phyloP scores from a whole-genome alignment of 2,797 vertebrate genomes.

The Microctenopoma steveboyesi region DNA sequence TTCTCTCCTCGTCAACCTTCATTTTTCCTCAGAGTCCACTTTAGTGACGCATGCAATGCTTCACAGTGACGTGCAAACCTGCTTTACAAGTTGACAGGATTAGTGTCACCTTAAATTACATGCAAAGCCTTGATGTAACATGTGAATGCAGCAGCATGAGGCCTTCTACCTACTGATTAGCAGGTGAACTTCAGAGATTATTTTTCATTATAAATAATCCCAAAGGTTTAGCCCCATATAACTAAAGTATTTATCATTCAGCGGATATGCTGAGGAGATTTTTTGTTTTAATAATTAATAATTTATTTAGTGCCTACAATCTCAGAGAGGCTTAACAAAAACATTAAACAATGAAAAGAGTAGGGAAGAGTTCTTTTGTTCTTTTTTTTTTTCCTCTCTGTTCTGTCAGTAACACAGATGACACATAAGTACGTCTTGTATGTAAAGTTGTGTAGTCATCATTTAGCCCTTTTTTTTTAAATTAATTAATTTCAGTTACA shows the following conservation, averaged over 20 bases:
- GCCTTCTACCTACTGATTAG: constrained; percentile 20
- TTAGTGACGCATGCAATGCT: constrained; percentile 46
- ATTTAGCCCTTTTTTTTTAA: too few species aligned
- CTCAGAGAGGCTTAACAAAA: too few species aligned
- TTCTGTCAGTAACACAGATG: too few species aligned
- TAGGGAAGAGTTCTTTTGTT: too few species aligned
- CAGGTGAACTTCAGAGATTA: constrained; percentile 33
- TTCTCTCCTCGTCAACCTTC: constrained; percentile 25
- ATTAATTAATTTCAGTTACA: too few species aligned
- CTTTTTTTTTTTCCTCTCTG: too few species aligned
- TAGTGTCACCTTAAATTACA: constrained; percentile 66
- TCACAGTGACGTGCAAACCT: constrained; percentile 30
- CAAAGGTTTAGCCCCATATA: neutral
- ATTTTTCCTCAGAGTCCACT: constrained; percentile 23
- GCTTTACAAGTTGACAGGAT: constrained; percentile 54
- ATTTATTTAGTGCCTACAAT: too few species aligned
- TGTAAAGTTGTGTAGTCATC: too few species aligned
- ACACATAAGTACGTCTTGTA: too few species aligned
- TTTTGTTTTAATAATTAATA: too few species aligned
- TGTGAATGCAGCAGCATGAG: constrained; percentile 35
- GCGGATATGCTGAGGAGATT: neutral
- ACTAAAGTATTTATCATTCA: constrained; percentile 4
- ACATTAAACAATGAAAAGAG: too few species aligned
- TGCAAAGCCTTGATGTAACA: constrained; percentile 44
- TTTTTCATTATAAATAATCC: constrained; percentile 21